Evolutionary conservation across 2,888 invertebrate genomes (phyloP), one percentile per base, ranked within the genome.

Genomic region (Cosmopolites sordidus): DNA sequence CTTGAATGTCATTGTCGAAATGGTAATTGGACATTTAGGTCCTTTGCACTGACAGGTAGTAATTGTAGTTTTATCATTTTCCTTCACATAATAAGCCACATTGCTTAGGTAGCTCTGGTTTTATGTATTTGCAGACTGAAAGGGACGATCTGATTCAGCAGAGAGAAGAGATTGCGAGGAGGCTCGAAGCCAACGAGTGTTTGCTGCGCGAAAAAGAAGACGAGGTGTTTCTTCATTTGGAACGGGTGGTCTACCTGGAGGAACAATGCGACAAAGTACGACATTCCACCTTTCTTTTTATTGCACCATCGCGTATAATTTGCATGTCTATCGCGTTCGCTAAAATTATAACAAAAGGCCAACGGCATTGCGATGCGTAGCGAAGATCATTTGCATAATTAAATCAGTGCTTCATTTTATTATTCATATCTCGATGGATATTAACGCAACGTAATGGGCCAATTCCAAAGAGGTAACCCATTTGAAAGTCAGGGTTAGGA

Each of bases 161-260:
- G 43, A 75, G 78, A 41, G 73, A 75, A 16, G 73, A 73, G 54
- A 66, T 82, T 64, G 78, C 78, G 51, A 75, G 72, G 64, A 70
- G 77, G 51, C 65, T 82, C 59, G 80, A 81, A 66, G 75, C 76
- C 42, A 78, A 78, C 66, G 81, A 82, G 60, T 69, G 76, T 42
- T 76, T 80, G 56, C 67, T 81, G 29, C 75, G 77, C 52, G 79
- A 80, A 63, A 81, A 81, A 66, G 82, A 82, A 63, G 81, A 81
- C 62, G 82, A 82, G 62, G 75, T 81, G 18, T 82, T 82, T 66
- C 68, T 79, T 16, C 81, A 82, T 62, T 70, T 81, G 61, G 82
- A 82, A 66, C 72, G 78, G 55, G 79, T 79, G 48, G 75, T 82
- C 12, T 76, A 79, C 56, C 71, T 81, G 54, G 82, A 82, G 66